phyloP scores from a whole-genome alignment of 2,113 vertebrate species.

The Taxidea taxus region DNA sequence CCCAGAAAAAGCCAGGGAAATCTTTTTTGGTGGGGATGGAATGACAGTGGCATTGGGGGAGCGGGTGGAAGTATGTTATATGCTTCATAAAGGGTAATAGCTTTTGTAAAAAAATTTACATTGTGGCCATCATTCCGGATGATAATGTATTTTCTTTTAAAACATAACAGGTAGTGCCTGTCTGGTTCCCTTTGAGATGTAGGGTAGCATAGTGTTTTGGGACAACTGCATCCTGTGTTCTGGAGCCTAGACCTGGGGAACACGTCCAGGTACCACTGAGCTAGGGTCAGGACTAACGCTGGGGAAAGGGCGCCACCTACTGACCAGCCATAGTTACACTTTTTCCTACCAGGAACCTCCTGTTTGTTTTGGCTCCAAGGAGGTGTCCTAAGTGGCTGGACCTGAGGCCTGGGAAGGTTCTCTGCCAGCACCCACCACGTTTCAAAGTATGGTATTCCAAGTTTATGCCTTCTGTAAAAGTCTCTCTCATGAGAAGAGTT shows the following conservation, averaged over 20 bases:
- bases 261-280: background rate
- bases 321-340: background rate
- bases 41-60: background rate
- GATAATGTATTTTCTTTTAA: slow-evolving; percentile 17
- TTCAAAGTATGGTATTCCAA: slow-evolving; percentile 18
- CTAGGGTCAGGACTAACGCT: background rate
- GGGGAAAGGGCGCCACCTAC: slow-evolving; percentile 58
- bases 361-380: background rate
- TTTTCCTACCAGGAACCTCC: background rate
- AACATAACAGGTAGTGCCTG: background rate
- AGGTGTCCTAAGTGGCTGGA: background rate
- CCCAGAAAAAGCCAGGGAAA: background rate
- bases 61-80: background rate
- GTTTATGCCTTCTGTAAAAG: background rate
- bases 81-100: background rate
- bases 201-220: background rate
- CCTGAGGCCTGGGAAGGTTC: background rate
- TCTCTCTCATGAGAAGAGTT: background rate
- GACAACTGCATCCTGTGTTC: background rate
- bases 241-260: background rate
- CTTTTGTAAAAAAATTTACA: background rate
- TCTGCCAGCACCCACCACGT: background rate
- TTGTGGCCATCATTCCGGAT: background rate
- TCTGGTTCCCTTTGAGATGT: background rate
- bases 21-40: background rate